Evolutionary conservation across 2,888 invertebrate genomes (phyloP).

Genomic region (Bombylius discolor): DNA sequence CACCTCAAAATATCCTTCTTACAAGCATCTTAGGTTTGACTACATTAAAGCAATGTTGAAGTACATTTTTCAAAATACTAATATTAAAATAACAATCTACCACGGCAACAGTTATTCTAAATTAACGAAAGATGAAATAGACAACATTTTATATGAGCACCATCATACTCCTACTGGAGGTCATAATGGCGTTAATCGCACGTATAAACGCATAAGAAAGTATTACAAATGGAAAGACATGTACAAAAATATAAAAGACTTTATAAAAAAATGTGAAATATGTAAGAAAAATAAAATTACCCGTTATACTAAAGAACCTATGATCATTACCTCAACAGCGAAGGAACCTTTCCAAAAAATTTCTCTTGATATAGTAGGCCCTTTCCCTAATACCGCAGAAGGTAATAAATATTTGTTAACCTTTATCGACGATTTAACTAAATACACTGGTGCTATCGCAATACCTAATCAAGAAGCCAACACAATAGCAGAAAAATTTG

Average conservation of each 20-base stretch:
- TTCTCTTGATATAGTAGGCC: constrained; percentile 22
- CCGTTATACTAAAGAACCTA: constrained; percentile 14
- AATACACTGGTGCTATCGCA: constrained; percentile 19
- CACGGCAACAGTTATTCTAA: no score
- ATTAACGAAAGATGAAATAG: background rate
- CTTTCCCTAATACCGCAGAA: constrained; percentile 15
- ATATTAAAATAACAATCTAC: no score
- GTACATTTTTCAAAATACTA: no score
- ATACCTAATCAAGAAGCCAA: constrained; percentile 21
- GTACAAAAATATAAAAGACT: constrained; percentile 22
- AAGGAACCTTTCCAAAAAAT: constrained; percentile 19
- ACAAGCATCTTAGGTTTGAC: no score
- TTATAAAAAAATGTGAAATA: constrained; percentile 19
- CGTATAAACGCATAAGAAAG: constrained; percentile 18
- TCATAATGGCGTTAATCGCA: constrained; percentile 16
- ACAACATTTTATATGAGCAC: constrained; percentile 12
- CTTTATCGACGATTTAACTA: constrained; percentile 20
- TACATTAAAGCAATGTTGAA: no score
- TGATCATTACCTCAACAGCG: no score
- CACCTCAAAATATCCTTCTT: no score
- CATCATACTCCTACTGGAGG: constrained; percentile 14
- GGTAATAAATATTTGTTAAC: constrained; percentile 20
- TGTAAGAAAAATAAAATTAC: constrained; percentile 10
- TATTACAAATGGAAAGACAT: constrained; percentile 22
- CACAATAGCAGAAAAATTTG: constrained; percentile 20